Conservation (phyloP, 2,888 invertebrate genomes). For the Drosophila affinis region DNA sequence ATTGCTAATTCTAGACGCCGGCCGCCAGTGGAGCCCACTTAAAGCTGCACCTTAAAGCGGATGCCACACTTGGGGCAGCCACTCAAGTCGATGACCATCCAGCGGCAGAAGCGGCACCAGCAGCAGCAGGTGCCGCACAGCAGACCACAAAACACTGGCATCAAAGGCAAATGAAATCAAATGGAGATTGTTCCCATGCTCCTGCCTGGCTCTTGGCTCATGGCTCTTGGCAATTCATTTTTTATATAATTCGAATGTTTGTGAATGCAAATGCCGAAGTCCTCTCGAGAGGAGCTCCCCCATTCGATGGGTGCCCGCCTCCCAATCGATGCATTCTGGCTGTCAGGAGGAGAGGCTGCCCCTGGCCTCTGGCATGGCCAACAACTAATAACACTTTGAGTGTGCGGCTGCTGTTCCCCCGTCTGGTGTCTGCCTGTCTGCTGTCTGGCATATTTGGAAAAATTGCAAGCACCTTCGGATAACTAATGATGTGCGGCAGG, state of each 20-base stretch:
- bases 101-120: constrained; percentile 10
- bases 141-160: constrained; percentile 14
- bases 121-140: constrained; percentile 9
- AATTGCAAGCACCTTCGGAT: constrained; percentile 72
- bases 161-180: constrained; percentile 55
- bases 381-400: constrained; percentile 47
- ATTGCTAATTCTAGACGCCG: constrained; percentile 37
- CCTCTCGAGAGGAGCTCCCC: constrained; percentile 21
- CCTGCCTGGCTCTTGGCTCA: constrained; percentile 36
- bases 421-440: constrained; percentile 6
- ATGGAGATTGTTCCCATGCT: constrained; percentile 40
- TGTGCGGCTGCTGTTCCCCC: constrained; percentile 36
- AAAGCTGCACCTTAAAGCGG: constrained; percentile 40
- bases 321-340: constrained; percentile 36
- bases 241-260: constrained; percentile 65
- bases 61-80: constrained; percentile 7
- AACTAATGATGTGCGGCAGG: constrained; percentile 60
- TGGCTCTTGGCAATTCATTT: constrained; percentile 65
- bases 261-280: constrained; percentile 57
- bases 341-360: constrained; percentile 20
- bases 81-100: constrained; percentile 60
- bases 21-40: constrained; percentile 1
- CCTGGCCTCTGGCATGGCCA: background rate
- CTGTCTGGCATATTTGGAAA: constrained; percentile 71
- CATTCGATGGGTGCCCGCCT: background rate